These are phyloP conservation scores for Platyura marginata DNA, from an alignment of 1,140 invertebrate species.

Conservation along the genomic window DNA sequence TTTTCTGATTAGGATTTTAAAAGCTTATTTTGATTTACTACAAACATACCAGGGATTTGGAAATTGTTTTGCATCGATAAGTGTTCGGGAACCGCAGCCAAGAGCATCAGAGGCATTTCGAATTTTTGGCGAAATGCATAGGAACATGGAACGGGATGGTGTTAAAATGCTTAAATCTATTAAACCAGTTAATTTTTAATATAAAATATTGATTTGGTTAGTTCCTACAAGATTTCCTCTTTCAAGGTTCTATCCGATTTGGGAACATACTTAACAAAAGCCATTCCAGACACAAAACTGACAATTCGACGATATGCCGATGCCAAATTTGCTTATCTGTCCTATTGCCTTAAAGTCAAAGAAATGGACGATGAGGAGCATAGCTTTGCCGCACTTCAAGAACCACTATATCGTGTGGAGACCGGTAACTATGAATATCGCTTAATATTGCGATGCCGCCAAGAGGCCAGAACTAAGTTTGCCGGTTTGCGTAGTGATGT, in stretches of 20 bases:
- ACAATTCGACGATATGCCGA: conserved; percentile 96
- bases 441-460: conserved; percentile 82
- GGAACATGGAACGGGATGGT: conserved; percentile 82
- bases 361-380: conserved; percentile 99
- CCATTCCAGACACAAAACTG: conserved; percentile 92
- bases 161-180: conserved; percentile 77
- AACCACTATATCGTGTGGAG: conserved; percentile 91
- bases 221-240: conserved; percentile 13
- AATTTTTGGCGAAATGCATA: conserved; percentile 86
- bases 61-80: conserved; percentile 84
- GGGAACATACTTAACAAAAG: conserved; percentile 91
- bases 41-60: conserved; percentile 69
- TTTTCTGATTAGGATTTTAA: conserved; percentile 27
- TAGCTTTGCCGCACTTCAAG: conserved; percentile 81
- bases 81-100: conserved; percentile 87
- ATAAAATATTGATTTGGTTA: too few relatives aligned
- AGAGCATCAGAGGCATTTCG: conserved; percentile 89
- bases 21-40: conserved; percentile 38
- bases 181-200: too few relatives aligned
- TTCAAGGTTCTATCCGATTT: conserved; percentile 85
- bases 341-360: conserved; percentile 93
- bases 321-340: conserved; percentile 95
- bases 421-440: conserved; percentile 99
- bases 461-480: conserved; percentile 80
- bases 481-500: conserved; percentile 87